A percentile compares a stretch with the other conserved stretches of the same genome.
phyloP scores from a whole-genome alignment of 2,113 vertebrate genomes.

The Porphyrio hochstetteri region DNA sequence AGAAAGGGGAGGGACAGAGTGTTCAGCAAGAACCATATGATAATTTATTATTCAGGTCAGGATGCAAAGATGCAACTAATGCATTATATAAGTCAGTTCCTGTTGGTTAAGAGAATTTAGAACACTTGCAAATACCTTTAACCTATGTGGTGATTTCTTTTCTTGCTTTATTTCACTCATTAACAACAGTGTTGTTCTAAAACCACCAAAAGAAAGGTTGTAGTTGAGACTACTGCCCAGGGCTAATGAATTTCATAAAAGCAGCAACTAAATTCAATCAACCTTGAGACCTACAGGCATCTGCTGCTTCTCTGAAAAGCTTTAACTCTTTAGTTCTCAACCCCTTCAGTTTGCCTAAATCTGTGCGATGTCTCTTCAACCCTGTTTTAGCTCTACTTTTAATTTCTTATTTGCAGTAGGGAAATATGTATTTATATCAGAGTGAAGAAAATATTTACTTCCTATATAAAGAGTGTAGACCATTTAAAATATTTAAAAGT shows the following conservation, averaged over 20 bases:
- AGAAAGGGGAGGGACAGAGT: not conserved
- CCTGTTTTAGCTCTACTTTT: not conserved
- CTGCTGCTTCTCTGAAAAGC: constrained; percentile 22
- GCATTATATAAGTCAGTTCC: not conserved
- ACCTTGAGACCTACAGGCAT: constrained; percentile 54
- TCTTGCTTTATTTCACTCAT: constrained; percentile 51
- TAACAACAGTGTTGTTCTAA: constrained; percentile 47
- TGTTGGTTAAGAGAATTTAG: constrained; percentile 11
- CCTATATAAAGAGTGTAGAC: not conserved
- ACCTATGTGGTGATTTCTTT: constrained; percentile 41
- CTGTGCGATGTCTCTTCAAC: not conserved
- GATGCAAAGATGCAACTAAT: not conserved
- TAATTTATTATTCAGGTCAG: not conserved
- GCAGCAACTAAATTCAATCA: constrained; percentile 52
- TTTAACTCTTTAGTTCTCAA: constrained; percentile 53
- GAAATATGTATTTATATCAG: not conserved
- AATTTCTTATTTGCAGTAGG: not conserved
- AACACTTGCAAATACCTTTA: constrained; percentile 27
- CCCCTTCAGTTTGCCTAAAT: not conserved
- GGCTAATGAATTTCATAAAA: constrained; percentile 63
- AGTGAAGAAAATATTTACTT: not conserved
- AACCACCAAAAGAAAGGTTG: constrained; percentile 47
- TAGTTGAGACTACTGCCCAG: constrained; percentile 37
- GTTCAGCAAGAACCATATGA: not conserved
- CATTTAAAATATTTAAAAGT: not conserved